Percentiles rank a stretch among this genome's conserved stretches.
These are phyloP conservation scores for Amia ocellicauda DNA, from an alignment of 2,113 vertebrate species.

Conservation along the genomic window DNA sequence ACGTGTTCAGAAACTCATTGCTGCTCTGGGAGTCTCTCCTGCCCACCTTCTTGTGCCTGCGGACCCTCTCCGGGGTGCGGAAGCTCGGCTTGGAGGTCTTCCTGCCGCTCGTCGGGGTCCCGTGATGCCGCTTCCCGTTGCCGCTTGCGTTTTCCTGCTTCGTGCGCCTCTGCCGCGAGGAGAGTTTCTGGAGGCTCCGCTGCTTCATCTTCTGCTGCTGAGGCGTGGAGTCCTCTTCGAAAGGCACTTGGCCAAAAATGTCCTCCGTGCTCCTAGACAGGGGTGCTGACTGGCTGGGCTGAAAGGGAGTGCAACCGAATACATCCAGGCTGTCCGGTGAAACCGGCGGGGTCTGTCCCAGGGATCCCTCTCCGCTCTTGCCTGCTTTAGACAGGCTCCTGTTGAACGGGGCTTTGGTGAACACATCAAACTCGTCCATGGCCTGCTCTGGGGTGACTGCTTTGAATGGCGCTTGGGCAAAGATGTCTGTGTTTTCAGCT, in stretches of 20 bases:
- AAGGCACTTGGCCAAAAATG: conserved; percentile 71
- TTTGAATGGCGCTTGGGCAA: conserved; percentile 52
- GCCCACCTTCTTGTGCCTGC: conserved; percentile 81
- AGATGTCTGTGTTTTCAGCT: conserved; percentile 42
- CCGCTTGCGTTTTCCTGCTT: conserved; percentile 76
- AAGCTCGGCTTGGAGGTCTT: conserved; percentile 78
- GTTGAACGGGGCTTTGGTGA: conserved; percentile 90
- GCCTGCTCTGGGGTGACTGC: conserved; percentile 48
- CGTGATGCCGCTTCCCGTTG: conserved; percentile 85
- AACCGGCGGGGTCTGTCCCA: conserved; percentile 55
- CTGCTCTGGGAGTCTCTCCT: conserved; percentile 94
- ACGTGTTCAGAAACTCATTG: conserved; percentile 88
- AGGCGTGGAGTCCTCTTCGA: conserved; percentile 74
- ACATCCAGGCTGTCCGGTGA: conserved; percentile 72
- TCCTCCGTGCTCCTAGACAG: conserved; percentile 69
- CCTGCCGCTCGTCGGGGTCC: conserved; percentile 76
- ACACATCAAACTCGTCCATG: conserved; percentile 86
- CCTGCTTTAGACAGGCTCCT: conserved; percentile 69
- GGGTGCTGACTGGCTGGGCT: conserved; percentile 53
- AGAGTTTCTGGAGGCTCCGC: conserved; percentile 85
- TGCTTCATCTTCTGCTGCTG: conserved; percentile 83
- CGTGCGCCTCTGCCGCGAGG: conserved; percentile 82
- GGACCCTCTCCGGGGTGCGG: conserved; percentile 84
- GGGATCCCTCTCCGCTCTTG: conserved; percentile 26
- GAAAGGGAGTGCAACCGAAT: conserved; percentile 88